These are phyloP conservation scores for Atta texana DNA, from an alignment of 1,140 invertebrate species.

Conservation along the genomic window DNA sequence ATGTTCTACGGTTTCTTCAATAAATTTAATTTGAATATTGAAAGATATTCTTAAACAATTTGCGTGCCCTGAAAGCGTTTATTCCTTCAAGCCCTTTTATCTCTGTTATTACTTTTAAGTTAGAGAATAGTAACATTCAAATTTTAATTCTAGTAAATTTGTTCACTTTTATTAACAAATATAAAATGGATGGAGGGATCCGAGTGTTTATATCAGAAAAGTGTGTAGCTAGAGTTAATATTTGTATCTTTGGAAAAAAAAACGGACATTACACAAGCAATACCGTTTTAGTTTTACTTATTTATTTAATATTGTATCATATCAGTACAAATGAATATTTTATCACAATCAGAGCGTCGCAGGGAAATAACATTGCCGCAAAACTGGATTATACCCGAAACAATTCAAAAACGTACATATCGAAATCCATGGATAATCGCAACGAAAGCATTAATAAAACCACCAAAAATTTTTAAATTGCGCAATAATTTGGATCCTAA, in stretches of 20 bases:
- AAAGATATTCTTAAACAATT: too few species aligned
- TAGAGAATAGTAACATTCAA: too few species aligned
- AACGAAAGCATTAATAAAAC: constrained; percentile 6
- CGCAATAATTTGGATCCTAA: constrained; percentile 71
- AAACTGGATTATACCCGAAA: constrained; percentile 75
- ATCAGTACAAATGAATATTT: neutral
- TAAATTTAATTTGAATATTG: too few species aligned
- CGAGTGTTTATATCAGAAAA: too few species aligned
- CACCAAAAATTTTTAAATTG: constrained; percentile 51
- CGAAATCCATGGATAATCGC: constrained; percentile 70
- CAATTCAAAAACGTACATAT: constrained; percentile 70
- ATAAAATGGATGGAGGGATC: too few species aligned
- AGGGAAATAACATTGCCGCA: constrained; percentile 66
- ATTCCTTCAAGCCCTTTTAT: too few species aligned
- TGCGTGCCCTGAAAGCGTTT: too few species aligned
- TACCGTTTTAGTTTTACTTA: neutral
- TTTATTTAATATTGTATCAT: neutral
- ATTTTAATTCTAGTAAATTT: too few species aligned
- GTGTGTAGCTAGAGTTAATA: neutral
- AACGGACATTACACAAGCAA: neutral
- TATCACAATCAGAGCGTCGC: neutral
- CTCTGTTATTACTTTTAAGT: too few species aligned
- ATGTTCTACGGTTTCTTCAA: too few species aligned
- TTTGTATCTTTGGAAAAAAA: neutral
- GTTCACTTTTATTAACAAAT: too few species aligned